Conservation (phyloP, 2,113 vertebrate species). For the Aegithalos caudatus region DNA sequence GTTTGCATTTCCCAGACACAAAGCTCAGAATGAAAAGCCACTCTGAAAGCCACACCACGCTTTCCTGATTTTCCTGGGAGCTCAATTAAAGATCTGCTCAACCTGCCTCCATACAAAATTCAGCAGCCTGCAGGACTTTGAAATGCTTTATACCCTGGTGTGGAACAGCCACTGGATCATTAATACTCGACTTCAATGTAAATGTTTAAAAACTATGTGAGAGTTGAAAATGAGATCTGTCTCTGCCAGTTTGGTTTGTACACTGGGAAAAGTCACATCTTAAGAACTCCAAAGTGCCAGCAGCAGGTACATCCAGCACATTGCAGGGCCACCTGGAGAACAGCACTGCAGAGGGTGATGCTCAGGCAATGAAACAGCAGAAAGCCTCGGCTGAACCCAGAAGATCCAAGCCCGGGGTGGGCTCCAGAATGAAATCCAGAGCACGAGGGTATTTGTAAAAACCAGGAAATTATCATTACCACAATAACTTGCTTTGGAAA, state of each 20-base stretch:
- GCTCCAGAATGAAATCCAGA: background rate
- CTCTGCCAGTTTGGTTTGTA: background rate
- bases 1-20: background rate
- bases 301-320: fast-evolving
- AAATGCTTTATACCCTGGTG: background rate
- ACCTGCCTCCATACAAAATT: slow-evolving; percentile 51
- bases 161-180: slow-evolving; percentile 20
- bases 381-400: background rate
- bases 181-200: background rate
- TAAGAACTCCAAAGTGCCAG: background rate
- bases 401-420: background rate
- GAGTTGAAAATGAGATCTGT: background rate
- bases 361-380: background rate
- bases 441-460: background rate
- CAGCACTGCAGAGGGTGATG: background rate
- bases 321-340: background rate
- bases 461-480: background rate
- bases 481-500: background rate
- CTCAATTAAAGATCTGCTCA: slow-evolving; percentile 30
- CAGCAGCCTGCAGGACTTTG: slow-evolving; percentile 33
- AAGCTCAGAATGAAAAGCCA: background rate
- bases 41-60: background rate
- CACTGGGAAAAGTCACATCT: background rate
- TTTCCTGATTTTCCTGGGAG: background rate
- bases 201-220: slow-evolving; percentile 7